Conservation (phyloP, 2,888 invertebrate species). For the Ceriagrion tenellum region DNA sequence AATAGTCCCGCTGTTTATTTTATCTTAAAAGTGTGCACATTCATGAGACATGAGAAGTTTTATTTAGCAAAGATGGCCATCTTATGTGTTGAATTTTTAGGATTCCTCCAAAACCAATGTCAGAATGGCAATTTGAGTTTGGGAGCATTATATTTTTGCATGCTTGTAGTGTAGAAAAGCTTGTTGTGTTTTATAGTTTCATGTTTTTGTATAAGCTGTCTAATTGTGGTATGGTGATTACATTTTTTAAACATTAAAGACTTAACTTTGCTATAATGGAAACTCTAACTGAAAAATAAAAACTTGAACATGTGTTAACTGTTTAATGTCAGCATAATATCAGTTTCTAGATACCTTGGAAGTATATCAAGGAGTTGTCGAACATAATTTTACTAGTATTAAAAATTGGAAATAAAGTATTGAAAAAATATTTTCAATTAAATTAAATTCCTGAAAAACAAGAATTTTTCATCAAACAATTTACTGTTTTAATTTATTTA, state of each 20-base stretch:
- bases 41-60: not conserved
- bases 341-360: not conserved
- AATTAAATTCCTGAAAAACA: not conserved
- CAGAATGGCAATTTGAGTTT: conserved; percentile 40
- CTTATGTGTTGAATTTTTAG: not conserved
- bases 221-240: not conserved
- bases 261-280: not conserved
- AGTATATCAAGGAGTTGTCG: not conserved
- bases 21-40: too few relatives aligned
- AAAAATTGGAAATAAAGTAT: not conserved
- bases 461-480: not conserved
- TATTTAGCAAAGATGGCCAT: not conserved
- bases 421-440: not conserved
- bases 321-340: too few relatives aligned
- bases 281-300: not conserved
- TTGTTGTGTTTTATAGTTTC: not conserved
- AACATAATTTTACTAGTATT: not conserved
- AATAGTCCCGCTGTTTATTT: too few relatives aligned
- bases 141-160: not conserved
- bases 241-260: not conserved
- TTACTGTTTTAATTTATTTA: not conserved
- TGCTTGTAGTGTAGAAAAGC: not conserved
- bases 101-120: not conserved
- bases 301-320: too few relatives aligned
- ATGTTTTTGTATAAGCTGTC: not conserved